Evolutionary conservation across 2,113 vertebrate species (phyloP).

Genomic region (Otolemur garnettii): DNA sequence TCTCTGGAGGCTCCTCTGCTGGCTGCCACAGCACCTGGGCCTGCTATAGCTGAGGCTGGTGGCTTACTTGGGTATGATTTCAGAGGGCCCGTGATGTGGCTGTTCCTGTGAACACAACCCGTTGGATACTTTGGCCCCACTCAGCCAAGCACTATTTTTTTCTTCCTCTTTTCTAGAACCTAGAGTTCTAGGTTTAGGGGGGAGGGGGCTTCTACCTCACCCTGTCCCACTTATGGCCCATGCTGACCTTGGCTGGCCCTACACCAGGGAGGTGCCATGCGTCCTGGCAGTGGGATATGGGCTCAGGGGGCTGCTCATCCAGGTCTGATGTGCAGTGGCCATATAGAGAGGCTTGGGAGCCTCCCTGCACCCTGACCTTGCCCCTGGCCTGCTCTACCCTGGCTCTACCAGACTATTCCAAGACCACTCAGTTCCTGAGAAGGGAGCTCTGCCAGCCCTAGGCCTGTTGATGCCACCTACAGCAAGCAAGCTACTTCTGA

Average conservation of each 20-base stretch:
- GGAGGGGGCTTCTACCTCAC: background rate
- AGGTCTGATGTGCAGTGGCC: too few relatives aligned
- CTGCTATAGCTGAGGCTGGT: fast-evolving
- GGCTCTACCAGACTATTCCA: background rate
- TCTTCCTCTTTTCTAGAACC: background rate
- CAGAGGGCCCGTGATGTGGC: background rate
- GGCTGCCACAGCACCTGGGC: background rate
- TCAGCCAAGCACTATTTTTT: background rate
- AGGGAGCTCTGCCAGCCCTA: background rate
- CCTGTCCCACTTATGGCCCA: background rate
- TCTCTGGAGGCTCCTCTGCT: background rate
- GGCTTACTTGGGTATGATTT: background rate
- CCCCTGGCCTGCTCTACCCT: background rate
- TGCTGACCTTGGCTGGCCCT: background rate
- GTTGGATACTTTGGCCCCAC: background rate
- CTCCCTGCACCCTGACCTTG: background rate
- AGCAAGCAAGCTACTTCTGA: background rate
- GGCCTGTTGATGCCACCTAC: background rate
- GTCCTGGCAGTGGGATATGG: background rate
- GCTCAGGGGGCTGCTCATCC: background rate
- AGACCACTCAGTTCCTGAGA: background rate
- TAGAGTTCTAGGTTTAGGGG: background rate
- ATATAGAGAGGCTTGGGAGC: background rate
- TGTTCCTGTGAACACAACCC: background rate
- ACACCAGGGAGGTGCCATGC: background rate